These are phyloP conservation scores for Anodontia alba DNA, from an alignment of 2,888 invertebrate genomes.

Conservation along the genomic window DNA sequence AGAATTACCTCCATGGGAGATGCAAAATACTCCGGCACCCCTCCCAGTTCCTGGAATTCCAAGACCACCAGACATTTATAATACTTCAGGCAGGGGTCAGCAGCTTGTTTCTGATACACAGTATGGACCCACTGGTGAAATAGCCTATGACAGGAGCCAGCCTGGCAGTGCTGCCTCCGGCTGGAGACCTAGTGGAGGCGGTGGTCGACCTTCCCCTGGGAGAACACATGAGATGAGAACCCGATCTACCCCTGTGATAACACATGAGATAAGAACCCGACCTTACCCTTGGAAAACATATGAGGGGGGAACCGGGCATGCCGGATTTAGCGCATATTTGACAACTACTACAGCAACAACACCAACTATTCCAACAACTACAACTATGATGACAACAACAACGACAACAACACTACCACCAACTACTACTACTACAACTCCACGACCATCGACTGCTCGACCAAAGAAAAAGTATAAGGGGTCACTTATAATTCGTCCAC, in stretches of 20 bases:
- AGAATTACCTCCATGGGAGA: slow-evolving; percentile 4
- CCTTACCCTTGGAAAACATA: too few relatives aligned
- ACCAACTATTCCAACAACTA: background rate
- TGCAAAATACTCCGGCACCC: background rate
- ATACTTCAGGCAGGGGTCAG: background rate
- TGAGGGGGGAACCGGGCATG: too few relatives aligned
- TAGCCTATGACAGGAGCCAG: too few relatives aligned
- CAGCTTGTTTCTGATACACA: too few relatives aligned
- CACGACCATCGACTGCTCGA: background rate
- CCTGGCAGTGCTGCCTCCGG: too few relatives aligned
- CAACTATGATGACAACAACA: background rate
- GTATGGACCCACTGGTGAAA: too few relatives aligned
- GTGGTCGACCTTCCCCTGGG: too few relatives aligned
- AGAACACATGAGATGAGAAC: too few relatives aligned
- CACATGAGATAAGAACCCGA: too few relatives aligned
- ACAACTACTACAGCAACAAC: background rate
- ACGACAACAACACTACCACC: background rate
- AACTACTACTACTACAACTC: background rate
- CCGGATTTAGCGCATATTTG: background rate
- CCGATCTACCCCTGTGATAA: too few relatives aligned
- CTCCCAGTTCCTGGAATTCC: background rate
- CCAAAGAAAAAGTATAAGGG: slow-evolving; percentile 1
- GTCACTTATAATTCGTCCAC: background rate
- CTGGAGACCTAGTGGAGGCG: too few relatives aligned
- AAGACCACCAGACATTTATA: background rate